Conservation (phyloP, 1,140 invertebrate genomes). For the Heliconius congener region DNA sequence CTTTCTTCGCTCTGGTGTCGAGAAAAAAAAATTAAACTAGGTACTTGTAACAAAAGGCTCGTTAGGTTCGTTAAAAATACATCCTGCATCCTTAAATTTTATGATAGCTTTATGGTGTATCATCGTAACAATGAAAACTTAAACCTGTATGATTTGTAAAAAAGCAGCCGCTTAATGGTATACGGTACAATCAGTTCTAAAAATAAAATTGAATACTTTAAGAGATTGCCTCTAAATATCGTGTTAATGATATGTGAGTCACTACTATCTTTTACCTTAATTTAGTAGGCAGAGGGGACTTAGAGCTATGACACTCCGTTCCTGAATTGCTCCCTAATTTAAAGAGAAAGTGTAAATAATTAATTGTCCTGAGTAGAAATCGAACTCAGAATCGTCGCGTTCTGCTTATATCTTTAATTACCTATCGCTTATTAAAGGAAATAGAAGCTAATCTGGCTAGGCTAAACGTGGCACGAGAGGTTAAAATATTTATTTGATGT, state of each 20-base stretch:
- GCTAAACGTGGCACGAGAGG: no score
- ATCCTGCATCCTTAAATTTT: conserved; percentile 1
- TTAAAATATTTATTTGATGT: no score
- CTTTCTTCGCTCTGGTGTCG: no score
- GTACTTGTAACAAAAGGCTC: not conserved
- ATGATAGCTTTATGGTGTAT: not conserved
- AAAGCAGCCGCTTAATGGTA: not conserved
- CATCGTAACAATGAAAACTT: not conserved
- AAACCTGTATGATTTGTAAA: not conserved
- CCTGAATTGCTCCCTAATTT: no score
- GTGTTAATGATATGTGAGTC: not conserved
- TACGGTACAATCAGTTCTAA: not conserved
- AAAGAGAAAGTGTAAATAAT: no score
- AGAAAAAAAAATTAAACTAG: not conserved
- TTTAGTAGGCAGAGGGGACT: no score
- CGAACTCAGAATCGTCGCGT: no score
- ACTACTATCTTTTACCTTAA: not conserved
- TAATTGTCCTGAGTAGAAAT: no score
- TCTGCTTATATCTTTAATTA: no score
- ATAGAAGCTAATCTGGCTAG: no score
- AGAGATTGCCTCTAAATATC: not conserved
- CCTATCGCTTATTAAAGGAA: no score
- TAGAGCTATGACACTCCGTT: no score
- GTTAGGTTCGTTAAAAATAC: not conserved
- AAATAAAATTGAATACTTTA: not conserved